These are phyloP conservation scores for Eucriotettix oculatus DNA, from an alignment of 2,888 invertebrate species.

Conservation along the genomic window DNA sequence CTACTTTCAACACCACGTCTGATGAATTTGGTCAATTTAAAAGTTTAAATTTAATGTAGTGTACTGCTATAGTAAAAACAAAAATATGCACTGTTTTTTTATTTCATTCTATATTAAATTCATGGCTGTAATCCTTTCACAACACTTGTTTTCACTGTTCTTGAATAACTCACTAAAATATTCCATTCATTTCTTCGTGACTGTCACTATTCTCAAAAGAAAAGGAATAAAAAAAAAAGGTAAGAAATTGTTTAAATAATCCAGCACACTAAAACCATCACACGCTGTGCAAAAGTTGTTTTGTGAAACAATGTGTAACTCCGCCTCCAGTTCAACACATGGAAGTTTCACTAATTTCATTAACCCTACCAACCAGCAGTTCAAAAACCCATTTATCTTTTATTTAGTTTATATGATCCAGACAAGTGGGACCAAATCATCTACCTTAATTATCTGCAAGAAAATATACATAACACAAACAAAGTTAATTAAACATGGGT, in stretches of 20 bases:
- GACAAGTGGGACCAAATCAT: constrained; percentile 6
- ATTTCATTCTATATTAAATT: background rate
- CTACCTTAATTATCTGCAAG: background rate
- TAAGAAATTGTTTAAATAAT: background rate
- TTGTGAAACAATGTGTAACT: background rate
- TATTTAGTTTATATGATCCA: constrained; percentile 1
- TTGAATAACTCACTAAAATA: background rate
- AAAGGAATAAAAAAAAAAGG: background rate
- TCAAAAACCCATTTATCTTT: background rate
- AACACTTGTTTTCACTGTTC: background rate
- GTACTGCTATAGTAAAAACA: constrained; percentile 2
- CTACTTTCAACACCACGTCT: background rate
- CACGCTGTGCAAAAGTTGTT: background rate
- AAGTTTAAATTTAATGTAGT: background rate
- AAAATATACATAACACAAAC: background rate
- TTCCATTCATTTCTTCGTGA: background rate
- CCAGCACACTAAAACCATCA: background rate
- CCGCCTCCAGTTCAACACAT: background rate
- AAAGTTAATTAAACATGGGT: background rate
- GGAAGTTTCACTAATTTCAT: background rate
- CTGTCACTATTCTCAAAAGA: background rate
- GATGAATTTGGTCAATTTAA: background rate
- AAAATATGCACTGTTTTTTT: constrained; percentile 7
- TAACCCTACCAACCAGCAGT: background rate
- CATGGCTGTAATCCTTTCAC: background rate